Evolutionary conservation across 2,113 vertebrate species (phyloP).

Genomic region (Phrynosoma blainvillii): DNA sequence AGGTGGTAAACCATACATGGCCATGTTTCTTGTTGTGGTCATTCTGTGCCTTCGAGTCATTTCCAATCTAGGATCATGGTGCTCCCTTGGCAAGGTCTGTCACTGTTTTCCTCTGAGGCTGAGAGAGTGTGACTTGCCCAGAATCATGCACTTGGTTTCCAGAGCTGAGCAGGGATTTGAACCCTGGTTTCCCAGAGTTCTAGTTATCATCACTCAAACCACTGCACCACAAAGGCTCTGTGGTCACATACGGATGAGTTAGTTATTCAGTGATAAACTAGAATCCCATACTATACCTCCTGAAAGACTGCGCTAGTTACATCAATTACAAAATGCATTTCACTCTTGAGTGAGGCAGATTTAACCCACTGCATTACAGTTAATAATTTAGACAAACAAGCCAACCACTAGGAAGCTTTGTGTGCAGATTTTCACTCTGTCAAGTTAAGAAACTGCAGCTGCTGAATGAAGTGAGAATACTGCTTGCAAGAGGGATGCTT

Average conservation of each 20-base stretch:
- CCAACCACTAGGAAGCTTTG: background rate
- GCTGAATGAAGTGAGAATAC: background rate
- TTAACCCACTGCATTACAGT: background rate
- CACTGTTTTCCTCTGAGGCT: too few species aligned
- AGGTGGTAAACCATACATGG: background rate
- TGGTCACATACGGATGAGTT: background rate
- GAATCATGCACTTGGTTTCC: too few species aligned
- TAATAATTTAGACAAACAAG: background rate
- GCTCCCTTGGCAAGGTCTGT: too few species aligned
- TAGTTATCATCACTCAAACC: too few species aligned
- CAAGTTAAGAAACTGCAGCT: background rate
- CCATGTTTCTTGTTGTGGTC: too few species aligned
- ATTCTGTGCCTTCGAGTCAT: too few species aligned
- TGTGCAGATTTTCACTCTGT: background rate
- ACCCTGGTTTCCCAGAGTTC: too few species aligned
- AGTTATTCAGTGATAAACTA: background rate
- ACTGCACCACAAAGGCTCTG: too few species aligned
- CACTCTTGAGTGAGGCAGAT: background rate
- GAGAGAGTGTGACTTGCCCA: too few species aligned
- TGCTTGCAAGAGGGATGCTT: background rate
- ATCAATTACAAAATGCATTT: background rate
- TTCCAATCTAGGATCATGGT: too few species aligned
- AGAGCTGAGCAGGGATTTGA: too few species aligned
- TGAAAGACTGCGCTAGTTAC: background rate
- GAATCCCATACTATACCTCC: background rate